Evolutionary conservation across 1,140 invertebrate genomes (phyloP).

Genomic region (Leptonema lineaticorne): DNA sequence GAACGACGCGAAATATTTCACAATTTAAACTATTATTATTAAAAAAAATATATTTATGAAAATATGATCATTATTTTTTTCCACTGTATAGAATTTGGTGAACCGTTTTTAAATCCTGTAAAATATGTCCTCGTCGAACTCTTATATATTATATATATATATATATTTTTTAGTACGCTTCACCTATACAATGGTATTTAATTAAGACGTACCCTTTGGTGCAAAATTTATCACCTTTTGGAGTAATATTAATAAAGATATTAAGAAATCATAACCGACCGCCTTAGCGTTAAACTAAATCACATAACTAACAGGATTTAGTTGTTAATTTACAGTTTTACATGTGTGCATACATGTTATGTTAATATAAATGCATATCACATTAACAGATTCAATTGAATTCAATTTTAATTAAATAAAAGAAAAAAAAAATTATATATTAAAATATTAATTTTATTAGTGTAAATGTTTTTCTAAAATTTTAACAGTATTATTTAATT

Average conservation of each 20-base stretch:
- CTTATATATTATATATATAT: too few relatives aligned
- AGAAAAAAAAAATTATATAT: background rate
- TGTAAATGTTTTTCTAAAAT: too few relatives aligned
- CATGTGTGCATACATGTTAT: slow-evolving; percentile 21
- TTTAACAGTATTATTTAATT: too few relatives aligned
- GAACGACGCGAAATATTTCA: background rate
- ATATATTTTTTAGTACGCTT: background rate
- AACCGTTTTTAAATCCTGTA: background rate
- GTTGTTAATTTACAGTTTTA: slow-evolving; percentile 29
- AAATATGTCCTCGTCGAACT: background rate
- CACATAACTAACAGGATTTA: slow-evolving; percentile 31
- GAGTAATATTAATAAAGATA: slow-evolving; percentile 28
- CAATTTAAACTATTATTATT: background rate
- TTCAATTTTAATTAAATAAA: background rate
- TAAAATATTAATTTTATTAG: too few relatives aligned
- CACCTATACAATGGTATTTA: slow-evolving; percentile 10
- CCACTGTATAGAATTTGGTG: too few relatives aligned
- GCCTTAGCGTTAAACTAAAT: slow-evolving; percentile 24
- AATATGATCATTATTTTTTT: too few relatives aligned
- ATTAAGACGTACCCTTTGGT: slow-evolving; percentile 16
- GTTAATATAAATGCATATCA: background rate
- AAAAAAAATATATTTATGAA: background rate
- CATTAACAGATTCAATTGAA: background rate
- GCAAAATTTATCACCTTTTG: slow-evolving; percentile 17
- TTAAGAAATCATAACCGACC: slow-evolving; percentile 16